Evolutionary conservation across 2,888 invertebrate genomes (phyloP), one percentile per base, ranked within the genome.

Genomic region (Caenorhabditis afra): DNA sequence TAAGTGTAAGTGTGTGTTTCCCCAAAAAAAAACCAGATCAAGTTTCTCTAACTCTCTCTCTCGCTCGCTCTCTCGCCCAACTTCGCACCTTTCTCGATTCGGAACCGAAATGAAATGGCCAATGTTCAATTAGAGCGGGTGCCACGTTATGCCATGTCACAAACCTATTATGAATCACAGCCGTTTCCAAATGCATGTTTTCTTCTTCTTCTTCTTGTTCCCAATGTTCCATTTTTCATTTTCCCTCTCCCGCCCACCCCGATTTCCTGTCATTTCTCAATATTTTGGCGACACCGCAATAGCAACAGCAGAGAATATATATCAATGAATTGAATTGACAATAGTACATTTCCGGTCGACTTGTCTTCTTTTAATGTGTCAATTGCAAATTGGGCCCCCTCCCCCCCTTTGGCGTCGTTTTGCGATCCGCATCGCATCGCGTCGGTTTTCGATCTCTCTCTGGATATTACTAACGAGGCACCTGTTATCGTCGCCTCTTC

Each of bases 21-120:
- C 52, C n/a, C n/a, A n/a, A 50, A 44, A 44, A 29, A 55, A 66
- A 66, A 66, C 66, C 66, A 66, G 66, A 66, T 66, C 65, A 65
- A 65, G 47, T 66, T 45, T 57, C 39, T 68, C 49, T 22, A 29
- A 44, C 23, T 45, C 11, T 53, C 37, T 55, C 37, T 23, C 57
- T 39, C 14, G 5, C 39, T 52, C 45, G n/a, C 55, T 52, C 62
- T 35, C 50, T 50, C 50, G 14, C 50, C 18, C 53, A 55, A 41
- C 18, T 35, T 61, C 29, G 12, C 39, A 20, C 16, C 20, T 16
- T 57, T 16, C 35, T 23, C 10, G 2, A 37, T 4, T 37, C 41
- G 37, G 20, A 52, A 29, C 14, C 35, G 4, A 29, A 29, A 29
- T 5, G 7, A 29, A 29, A 29, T 16, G 20, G 8, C 22, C 29